Base-by-base conservation (phyloP, 2,113 vertebrate species). In the Pelmatolapia mariae region DNA sequence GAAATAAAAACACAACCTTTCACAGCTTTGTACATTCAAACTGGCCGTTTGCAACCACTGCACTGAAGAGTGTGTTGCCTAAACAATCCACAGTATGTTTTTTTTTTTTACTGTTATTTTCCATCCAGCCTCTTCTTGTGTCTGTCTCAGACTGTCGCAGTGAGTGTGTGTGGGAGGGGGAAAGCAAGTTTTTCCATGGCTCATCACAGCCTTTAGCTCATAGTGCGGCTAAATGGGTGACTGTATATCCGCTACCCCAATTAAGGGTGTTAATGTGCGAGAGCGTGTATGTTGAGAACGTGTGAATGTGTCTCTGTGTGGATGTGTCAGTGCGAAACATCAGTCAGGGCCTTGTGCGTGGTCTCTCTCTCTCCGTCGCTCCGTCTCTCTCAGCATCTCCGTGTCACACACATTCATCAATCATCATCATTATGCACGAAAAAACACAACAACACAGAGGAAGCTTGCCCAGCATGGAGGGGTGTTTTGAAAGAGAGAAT, bases 181-280 rank as follows among this genome's bases (percentile, higher is more conserved):
- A 85, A 90, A 89, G 82, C 88, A 86, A 92, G 78, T 87, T 93
- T 87, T 87, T 86, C 85, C 89, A 78, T 87, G 29, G 92, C 84
- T 89, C 90, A 91, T 93, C 93, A 43, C 89, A 94, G 92, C 86
- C 82, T 91, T 92, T 87, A 94, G 93, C 93, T 94, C 91, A 84
- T 76, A 88, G 91, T 88, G 89, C 90, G 80, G 92, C 90, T 92
- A 92, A 94, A 93, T 92, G 91, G 87, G 89, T 95, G 92, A 90
- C 91, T 94, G 93, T 94, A 86, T 92, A 94, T 92, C 88, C 59
- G 80, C 88, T 93, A 54, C 84, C 83, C 86, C 92, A 94, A 95
- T 96, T 94, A 95, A 89, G 82, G 80, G 93, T 94, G 95, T 85
- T 95, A 94, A 94, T 95, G 92, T 92, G 92, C 53, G 83, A 93